phyloP scores from a whole-genome alignment of 2,113 vertebrate species.

The Sylvia atricapilla region DNA sequence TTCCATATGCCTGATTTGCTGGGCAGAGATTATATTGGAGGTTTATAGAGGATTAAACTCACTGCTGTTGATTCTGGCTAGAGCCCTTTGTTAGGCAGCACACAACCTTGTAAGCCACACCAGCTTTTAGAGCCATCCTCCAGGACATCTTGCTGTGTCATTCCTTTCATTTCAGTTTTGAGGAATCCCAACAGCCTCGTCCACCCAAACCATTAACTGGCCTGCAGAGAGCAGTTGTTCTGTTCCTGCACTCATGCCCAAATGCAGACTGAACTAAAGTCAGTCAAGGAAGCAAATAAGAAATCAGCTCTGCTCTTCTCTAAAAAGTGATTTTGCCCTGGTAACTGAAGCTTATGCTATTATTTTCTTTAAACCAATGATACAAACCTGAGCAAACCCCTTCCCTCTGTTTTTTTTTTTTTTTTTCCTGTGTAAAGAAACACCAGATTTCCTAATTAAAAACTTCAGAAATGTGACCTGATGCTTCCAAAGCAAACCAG shows the following conservation, averaged over 20 bases:
- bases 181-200: background rate
- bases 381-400: background rate
- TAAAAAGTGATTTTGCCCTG: background rate
- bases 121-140: background rate
- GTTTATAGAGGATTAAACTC: background rate
- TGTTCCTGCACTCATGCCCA: background rate
- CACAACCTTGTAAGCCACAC: background rate
- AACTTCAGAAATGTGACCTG: background rate
- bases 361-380: background rate
- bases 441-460: background rate
- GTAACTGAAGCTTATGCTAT: background rate
- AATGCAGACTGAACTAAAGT: background rate
- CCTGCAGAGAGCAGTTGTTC: background rate
- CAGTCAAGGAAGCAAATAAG: background rate
- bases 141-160: constrained; percentile 58
- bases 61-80: background rate
- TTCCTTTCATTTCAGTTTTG: background rate
- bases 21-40: background rate
- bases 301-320: background rate
- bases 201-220: background rate
- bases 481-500: background rate
- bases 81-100: background rate
- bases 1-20: background rate
- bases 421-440: background rate
- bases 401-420: background rate